These are phyloP conservation scores for Chloromyia formosa DNA, from an alignment of 2,888 invertebrate species.

Conservation along the genomic window DNA sequence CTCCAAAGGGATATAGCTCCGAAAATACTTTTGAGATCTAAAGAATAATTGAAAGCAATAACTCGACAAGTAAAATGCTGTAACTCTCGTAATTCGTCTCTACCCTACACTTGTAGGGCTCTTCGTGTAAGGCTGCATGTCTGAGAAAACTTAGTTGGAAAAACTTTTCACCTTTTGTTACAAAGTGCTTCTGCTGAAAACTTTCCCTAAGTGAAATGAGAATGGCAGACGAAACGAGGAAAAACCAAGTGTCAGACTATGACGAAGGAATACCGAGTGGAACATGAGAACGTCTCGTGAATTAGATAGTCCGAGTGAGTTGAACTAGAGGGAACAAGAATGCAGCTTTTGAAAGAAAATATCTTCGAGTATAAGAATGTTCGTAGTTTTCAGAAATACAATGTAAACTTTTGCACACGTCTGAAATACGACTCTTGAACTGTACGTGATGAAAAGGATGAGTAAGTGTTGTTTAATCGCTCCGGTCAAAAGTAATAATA, in stretches of 20 bases:
- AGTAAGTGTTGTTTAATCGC: slow-evolving; percentile 40
- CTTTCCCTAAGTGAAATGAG: slow-evolving; percentile 14
- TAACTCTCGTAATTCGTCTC: not conserved
- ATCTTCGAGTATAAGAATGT: not conserved
- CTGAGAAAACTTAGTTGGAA: slow-evolving; percentile 32
- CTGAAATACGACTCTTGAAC: not conserved
- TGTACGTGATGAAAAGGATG: not conserved
- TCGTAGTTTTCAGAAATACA: not conserved
- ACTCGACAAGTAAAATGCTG: slow-evolving; percentile 43
- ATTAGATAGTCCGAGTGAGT: not conserved
- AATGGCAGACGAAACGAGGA: not conserved
- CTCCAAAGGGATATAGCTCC: slow-evolving; percentile 23
- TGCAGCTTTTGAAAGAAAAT: not conserved
- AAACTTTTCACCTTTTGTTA: slow-evolving; percentile 39
- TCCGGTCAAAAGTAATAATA: slow-evolving; percentile 25
- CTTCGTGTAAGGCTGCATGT: slow-evolving; percentile 19
- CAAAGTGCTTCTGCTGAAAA: slow-evolving; percentile 32
- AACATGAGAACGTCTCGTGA: not conserved
- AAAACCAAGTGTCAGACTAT: not conserved
- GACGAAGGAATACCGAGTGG: not conserved
- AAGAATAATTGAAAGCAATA: slow-evolving; percentile 42
- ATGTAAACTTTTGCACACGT: not conserved
- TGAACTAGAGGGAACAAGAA: not conserved
- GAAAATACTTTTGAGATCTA: slow-evolving; percentile 28
- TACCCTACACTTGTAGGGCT: not conserved